Conservation (phyloP, 2,113 vertebrate genomes). For the Salvelinus sp. region DNA sequence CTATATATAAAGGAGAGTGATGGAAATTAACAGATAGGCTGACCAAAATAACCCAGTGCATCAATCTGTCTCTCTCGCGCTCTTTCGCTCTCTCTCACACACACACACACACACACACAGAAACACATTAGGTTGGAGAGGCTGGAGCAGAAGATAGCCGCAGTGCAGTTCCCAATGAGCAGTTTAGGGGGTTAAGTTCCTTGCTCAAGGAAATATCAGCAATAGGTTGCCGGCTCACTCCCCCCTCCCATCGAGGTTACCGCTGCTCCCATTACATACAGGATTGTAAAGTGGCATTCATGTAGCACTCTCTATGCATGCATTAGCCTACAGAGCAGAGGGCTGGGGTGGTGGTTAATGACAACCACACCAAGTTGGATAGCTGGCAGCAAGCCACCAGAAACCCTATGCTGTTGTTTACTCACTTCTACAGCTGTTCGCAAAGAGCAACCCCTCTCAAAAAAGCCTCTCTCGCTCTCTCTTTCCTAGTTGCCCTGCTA, state of each 20-base stretch:
- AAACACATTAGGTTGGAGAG: too few species aligned
- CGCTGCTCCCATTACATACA: too few species aligned
- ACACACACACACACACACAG: too few species aligned
- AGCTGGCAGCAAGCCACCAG: neutral
- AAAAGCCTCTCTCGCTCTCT: constrained; percentile 21
- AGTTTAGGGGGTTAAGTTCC: too few species aligned
- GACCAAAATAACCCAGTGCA: constrained; percentile 17
- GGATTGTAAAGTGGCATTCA: too few species aligned
- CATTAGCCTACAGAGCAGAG: neutral
- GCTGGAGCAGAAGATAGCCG: too few species aligned
- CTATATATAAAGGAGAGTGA: neutral
- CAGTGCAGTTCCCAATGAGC: too few species aligned
- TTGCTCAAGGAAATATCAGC: too few species aligned
- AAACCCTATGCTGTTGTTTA: constrained; percentile 52
- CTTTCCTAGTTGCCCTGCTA: neutral
- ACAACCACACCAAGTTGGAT: constrained; percentile 4
- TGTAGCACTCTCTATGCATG: neutral
- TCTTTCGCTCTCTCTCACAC: constrained; percentile 8
- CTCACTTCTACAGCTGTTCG: constrained; percentile 40
- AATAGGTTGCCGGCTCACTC: too few species aligned
- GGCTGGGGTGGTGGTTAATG: neutral
- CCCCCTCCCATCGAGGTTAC: too few species aligned
- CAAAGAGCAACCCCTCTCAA: constrained; percentile 27
- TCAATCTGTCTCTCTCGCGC: neutral
- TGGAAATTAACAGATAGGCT: constrained; percentile 6